phyloP scores from a whole-genome alignment of 64 coral and sea anemone genomes.

The Pocillopora damicornis region DNA sequence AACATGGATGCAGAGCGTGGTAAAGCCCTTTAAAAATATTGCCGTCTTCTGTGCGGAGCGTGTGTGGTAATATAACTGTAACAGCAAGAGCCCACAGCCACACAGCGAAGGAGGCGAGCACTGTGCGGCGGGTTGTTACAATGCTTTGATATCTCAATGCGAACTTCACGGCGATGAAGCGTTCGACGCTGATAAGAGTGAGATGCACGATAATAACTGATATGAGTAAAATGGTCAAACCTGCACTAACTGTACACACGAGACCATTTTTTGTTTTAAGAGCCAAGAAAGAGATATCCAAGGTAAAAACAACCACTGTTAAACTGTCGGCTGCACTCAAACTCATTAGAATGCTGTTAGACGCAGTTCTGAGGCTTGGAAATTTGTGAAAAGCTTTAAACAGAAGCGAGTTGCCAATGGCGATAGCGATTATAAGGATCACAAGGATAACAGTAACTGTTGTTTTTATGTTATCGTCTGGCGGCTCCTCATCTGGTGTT shows the following conservation, averaged over 20 bases:
- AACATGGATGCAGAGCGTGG: not conserved
- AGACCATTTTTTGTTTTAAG: too few species aligned
- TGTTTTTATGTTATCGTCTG: too few species aligned
- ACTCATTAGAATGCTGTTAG: constrained; percentile 37
- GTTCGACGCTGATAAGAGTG: constrained; percentile 21
- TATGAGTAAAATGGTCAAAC: not conserved
- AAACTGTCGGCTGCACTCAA: constrained; percentile 11
- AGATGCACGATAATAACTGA: constrained; percentile 16
- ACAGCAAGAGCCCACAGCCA: not conserved
- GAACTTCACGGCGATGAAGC: constrained; percentile 24
- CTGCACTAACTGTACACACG: not conserved
- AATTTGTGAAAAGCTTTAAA: constrained; percentile 11
- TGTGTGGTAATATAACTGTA: not conserved
- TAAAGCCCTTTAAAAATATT: not conserved
- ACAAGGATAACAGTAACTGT: not conserved
- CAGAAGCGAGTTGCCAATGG: constrained; percentile 20
- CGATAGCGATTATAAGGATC: not conserved
- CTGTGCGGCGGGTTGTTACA: constrained; percentile 10
- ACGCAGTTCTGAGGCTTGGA: constrained; percentile 3
- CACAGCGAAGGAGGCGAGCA: not conserved
- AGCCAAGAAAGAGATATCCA: not conserved
- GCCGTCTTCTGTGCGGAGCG: not conserved
- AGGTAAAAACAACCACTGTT: constrained; percentile 6
- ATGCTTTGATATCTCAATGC: constrained; percentile 23
- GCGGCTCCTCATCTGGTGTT: too few species aligned